These are phyloP conservation scores for Sesia apiformis DNA, from an alignment of 2,888 invertebrate species.

Conservation along the genomic window DNA sequence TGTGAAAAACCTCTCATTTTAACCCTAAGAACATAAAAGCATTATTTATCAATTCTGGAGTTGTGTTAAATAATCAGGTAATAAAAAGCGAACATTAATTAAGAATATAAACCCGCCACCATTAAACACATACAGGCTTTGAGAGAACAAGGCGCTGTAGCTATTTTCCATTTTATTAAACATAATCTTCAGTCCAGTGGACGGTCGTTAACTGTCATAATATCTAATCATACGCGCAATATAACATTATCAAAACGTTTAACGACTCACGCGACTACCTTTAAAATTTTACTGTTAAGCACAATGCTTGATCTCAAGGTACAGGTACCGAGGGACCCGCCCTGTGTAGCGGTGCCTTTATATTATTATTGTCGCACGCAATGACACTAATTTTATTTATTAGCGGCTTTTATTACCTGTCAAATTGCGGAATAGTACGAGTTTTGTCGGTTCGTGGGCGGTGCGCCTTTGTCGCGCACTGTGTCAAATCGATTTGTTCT, in stretches of 20 bases:
- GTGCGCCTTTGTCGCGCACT: conserved; percentile 28
- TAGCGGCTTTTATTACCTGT: conserved; percentile 51
- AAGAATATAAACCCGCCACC: too few species aligned
- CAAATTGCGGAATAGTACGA: conserved; percentile 49
- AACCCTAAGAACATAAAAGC: too few species aligned
- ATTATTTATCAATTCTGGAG: too few species aligned
- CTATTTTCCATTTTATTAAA: neutral
- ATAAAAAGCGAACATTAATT: too few species aligned
- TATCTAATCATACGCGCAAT: conserved; percentile 36
- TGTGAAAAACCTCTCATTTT: too few species aligned
- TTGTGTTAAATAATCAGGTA: too few species aligned
- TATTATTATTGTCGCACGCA: conserved; percentile 29
- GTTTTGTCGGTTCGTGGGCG: conserved; percentile 33
- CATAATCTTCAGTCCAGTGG: neutral
- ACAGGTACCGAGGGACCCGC: conserved; percentile 20
- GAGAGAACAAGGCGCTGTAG: neutral
- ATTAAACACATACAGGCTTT: too few species aligned
- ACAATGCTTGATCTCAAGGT: neutral
- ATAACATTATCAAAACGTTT: conserved; percentile 23
- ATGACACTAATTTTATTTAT: conserved; percentile 67
- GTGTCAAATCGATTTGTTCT: conserved; percentile 46
- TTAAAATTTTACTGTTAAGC: conserved; percentile 7
- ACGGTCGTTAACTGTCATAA: neutral
- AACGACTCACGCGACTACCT: conserved; percentile 19
- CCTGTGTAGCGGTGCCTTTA: conserved; percentile 32